These are phyloP conservation scores for Amphiprion ocellaris DNA, from an alignment of 2,113 vertebrate species.

Conservation along the genomic window DNA sequence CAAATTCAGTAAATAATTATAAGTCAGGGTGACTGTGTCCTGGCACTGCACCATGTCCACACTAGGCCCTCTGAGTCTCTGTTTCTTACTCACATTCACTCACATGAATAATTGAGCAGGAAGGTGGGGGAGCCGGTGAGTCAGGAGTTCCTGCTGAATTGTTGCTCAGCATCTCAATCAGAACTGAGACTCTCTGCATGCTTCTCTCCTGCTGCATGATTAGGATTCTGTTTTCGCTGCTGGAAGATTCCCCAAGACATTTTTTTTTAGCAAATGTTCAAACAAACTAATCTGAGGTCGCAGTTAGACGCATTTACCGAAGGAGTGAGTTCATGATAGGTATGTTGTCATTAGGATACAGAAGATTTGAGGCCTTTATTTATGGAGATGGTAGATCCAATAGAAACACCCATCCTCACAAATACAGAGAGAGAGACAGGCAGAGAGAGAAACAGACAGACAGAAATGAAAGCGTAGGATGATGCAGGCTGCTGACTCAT, in stretches of 20 bases:
- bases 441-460: constrained; percentile 39
- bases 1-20: background rate
- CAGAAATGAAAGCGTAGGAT: constrained; percentile 56
- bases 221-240: background rate
- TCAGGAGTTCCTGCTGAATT: constrained; percentile 63
- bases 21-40: constrained; percentile 29
- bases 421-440: constrained; percentile 17
- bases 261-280: background rate
- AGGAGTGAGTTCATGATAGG: background rate
- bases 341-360: background rate
- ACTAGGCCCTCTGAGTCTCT: constrained; percentile 7
- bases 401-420: background rate
- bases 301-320: background rate
- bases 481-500: constrained; percentile 77
- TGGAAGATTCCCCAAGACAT: background rate
- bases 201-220: constrained; percentile 5
- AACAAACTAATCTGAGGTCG: background rate
- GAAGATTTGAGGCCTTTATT: background rate
- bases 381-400: background rate
- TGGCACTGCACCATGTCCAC: background rate
- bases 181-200: constrained; percentile 16
- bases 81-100: constrained; percentile 37
- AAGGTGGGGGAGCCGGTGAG: constrained; percentile 41
- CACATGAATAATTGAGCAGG: constrained; percentile 57
- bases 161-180: constrained; percentile 53